phyloP scores from a whole-genome alignment of 2,888 invertebrate species.

The Anthrax anthrax region DNA sequence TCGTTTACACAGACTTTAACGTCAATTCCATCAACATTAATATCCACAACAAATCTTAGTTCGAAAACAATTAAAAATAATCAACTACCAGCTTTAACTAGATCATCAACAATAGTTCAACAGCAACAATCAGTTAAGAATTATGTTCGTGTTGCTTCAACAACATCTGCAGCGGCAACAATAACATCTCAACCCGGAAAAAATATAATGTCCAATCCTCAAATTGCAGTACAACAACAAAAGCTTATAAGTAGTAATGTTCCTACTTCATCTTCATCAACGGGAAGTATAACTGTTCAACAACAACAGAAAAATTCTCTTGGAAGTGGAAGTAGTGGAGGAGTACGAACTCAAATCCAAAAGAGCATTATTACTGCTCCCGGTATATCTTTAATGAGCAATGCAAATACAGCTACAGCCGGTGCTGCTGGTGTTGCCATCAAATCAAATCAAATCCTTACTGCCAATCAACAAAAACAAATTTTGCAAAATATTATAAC shows the following conservation, averaged over 20 bases:
- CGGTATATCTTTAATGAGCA: constrained; percentile 16
- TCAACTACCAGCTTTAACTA: constrained; percentile 8
- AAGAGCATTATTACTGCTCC: constrained; percentile 10
- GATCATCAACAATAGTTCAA: constrained; percentile 6
- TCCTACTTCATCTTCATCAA: background rate
- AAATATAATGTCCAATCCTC: constrained; percentile 14
- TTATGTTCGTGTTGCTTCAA: constrained; percentile 10
- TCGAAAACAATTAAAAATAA: constrained; percentile 10
- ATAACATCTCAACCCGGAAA: constrained; percentile 12
- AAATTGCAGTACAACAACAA: constrained; percentile 11
- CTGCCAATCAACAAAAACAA: constrained; percentile 30
- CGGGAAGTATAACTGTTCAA: background rate
- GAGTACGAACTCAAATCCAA: constrained; percentile 15
- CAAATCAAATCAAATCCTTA: constrained; percentile 25
- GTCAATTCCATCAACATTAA: constrained; percentile 6
- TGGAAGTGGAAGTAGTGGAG: background rate
- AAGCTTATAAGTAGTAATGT: constrained; percentile 4
- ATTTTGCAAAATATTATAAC: constrained; percentile 22
- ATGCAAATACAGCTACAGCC: constrained; percentile 7
- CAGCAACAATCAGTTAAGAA: constrained; percentile 9
- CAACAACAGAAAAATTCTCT: constrained; percentile 3
- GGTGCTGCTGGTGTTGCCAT: background rate
- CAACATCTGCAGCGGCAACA: constrained; percentile 8
- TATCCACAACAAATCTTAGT: constrained; percentile 4
- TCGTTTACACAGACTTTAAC: constrained; percentile 1